Evolutionary conservation across 2,888 invertebrate genomes (phyloP).

Genomic region (Alcis repandata): DNA sequence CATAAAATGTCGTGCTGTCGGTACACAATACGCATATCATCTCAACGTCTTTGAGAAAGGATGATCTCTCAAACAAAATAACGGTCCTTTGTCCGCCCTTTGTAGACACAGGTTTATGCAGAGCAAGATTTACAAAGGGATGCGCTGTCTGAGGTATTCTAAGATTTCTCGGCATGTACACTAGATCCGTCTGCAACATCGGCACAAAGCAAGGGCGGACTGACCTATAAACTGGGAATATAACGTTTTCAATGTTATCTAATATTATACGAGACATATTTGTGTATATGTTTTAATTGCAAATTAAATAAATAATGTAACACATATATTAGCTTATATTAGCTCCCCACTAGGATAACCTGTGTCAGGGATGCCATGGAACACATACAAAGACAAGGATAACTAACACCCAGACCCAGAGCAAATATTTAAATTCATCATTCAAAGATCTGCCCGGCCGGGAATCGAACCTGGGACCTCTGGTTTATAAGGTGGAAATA

Average conservation of each 20-base stretch:
- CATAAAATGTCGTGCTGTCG: background rate
- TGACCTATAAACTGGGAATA: background rate
- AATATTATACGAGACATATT: too few species aligned
- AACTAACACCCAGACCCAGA: too few species aligned
- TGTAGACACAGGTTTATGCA: constrained; percentile 13
- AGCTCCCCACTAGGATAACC: too few species aligned
- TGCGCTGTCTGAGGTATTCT: constrained; percentile 9
- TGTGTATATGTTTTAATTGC: too few species aligned
- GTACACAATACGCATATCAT: background rate
- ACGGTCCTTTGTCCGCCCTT: constrained; percentile 11
- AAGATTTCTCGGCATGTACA: constrained; percentile 4
- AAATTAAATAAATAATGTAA: too few species aligned
- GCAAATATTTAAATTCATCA: too few species aligned
- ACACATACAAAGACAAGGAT: too few species aligned
- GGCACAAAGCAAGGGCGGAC: background rate
- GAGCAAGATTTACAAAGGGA: constrained; percentile 5
- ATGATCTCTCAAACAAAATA: constrained; percentile 20
- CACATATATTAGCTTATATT: too few species aligned
- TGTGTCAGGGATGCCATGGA: too few species aligned
- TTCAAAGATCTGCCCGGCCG: too few species aligned
- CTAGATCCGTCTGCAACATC: background rate
- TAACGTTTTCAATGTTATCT: background rate
- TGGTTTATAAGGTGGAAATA: too few species aligned
- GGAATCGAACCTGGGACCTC: too few species aligned
- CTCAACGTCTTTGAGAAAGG: background rate